phyloP scores from a whole-genome alignment of 92 coral and sea anemone species.

The Virgularia gustaviana region DNA sequence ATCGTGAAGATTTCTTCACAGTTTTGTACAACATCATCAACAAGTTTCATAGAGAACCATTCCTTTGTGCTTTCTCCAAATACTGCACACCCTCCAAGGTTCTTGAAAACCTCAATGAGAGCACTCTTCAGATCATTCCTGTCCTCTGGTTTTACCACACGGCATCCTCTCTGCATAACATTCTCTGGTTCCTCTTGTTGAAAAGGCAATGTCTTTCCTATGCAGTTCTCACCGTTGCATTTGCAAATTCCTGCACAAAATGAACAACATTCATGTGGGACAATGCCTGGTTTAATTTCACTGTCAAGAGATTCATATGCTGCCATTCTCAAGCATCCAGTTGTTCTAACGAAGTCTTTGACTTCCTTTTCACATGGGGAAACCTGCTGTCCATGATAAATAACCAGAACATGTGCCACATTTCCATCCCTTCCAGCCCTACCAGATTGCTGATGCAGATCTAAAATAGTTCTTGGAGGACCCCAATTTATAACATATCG shows the following conservation, averaged over 20 bases:
- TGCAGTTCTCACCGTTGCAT: not conserved
- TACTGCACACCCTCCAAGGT: slow-evolving; percentile 16
- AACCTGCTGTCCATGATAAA: slow-evolving; percentile 27
- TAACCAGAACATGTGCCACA: slow-evolving; percentile 11
- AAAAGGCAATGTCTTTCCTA: not conserved
- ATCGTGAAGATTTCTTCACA: slow-evolving; percentile 44
- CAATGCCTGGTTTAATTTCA: not conserved
- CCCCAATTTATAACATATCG: slow-evolving; percentile 33
- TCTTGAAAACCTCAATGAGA: slow-evolving; percentile 26
- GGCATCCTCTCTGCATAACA: slow-evolving; percentile 39
- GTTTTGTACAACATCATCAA: slow-evolving; percentile 26
- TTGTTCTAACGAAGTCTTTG: slow-evolving; percentile 11
- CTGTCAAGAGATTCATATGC: not conserved
- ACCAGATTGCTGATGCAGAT: slow-evolving; percentile 12
- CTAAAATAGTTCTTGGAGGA: slow-evolving; percentile 27
- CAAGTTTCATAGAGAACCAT: slow-evolving; percentile 50
- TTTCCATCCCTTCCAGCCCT: slow-evolving; percentile 35
- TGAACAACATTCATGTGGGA: not conserved
- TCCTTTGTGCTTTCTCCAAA: slow-evolving; percentile 41
- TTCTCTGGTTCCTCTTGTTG: too few species aligned
- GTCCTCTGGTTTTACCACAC: too few species aligned
- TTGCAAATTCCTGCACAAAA: not conserved
- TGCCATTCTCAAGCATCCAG: slow-evolving; percentile 32
- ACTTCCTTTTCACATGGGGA: slow-evolving; percentile 20
- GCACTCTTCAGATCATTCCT: slow-evolving; percentile 37